phyloP scores from a whole-genome alignment of 23 tunicate species.

The Ascidia mentula region DNA sequence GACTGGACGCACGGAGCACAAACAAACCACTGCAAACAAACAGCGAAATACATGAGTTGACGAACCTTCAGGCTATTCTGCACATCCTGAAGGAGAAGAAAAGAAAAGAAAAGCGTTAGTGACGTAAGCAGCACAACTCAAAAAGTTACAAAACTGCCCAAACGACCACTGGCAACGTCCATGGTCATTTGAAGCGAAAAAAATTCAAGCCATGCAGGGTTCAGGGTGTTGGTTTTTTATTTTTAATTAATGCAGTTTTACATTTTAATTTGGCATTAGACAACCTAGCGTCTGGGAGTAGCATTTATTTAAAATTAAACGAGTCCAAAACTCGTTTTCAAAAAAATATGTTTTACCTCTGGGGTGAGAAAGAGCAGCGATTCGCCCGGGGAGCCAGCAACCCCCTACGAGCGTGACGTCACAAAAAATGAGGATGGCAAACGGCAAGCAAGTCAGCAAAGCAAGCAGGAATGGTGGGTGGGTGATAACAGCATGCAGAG shows the following conservation, averaged over 20 bases:
- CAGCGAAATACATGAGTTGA: neutral
- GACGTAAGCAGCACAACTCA: neutral
- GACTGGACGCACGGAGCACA: neutral
- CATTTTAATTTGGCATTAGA: too few species aligned
- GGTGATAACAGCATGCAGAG: neutral
- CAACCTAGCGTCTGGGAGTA: too few species aligned
- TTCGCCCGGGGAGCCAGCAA: neutral
- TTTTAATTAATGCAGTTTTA: too few species aligned
- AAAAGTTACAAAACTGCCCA: neutral
- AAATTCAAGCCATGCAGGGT: neutral
- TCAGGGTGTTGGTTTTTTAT: too few species aligned
- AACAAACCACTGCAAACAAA: neutral
- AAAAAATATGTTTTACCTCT: neutral
- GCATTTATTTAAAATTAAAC: too few species aligned
- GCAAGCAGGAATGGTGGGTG: neutral
- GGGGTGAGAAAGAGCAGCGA: neutral
- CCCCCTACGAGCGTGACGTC: slow-evolving; percentile 8
- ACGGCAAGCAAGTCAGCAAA: neutral
- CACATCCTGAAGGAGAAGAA: neutral
- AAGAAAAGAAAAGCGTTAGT: neutral
- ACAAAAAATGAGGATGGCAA: neutral
- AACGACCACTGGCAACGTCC: neutral
- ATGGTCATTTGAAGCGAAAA: neutral
- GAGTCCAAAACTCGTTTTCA: too few species aligned
- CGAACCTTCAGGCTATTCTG: slow-evolving; percentile 10